Conservation (phyloP, 1,140 invertebrate genomes). For the Acyrthosiphon pisum region DNA sequence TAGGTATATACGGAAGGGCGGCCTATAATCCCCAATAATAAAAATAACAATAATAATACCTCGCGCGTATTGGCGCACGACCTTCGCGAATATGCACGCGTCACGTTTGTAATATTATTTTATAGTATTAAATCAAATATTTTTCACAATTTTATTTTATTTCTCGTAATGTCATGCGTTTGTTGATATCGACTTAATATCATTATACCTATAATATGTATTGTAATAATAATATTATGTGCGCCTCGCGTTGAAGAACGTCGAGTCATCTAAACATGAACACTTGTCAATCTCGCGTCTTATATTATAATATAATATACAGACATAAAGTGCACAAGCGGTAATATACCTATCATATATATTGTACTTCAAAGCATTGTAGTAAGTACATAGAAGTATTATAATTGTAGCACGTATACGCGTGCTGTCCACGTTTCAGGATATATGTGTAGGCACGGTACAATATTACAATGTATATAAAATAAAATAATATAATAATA, state of each 20-base stretch:
- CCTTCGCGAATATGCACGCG: not conserved
- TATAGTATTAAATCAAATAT: not conserved
- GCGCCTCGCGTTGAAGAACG: not conserved
- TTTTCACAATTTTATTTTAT: not conserved
- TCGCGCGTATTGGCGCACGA: not conserved
- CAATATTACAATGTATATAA: not conserved
- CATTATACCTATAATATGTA: too few relatives aligned
- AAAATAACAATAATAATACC: not conserved
- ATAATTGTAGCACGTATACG: not conserved
- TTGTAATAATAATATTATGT: not conserved
- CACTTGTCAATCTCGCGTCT: not conserved
- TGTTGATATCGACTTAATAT: not conserved
- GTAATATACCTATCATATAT: not conserved
- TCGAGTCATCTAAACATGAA: not conserved
- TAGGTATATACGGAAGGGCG: not conserved
- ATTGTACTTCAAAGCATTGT: not conserved
- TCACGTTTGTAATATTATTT: conserved; percentile 4
- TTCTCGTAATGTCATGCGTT: not conserved
- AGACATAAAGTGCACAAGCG: not conserved
- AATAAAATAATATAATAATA: too few relatives aligned
- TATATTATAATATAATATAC: not conserved
- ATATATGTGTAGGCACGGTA: not conserved
- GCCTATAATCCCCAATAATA: not conserved
- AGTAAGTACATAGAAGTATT: not conserved
- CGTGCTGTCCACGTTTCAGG: not conserved